These are phyloP conservation scores for Thermophis baileyi DNA, from an alignment of 2,113 vertebrate species.

Conservation along the genomic window DNA sequence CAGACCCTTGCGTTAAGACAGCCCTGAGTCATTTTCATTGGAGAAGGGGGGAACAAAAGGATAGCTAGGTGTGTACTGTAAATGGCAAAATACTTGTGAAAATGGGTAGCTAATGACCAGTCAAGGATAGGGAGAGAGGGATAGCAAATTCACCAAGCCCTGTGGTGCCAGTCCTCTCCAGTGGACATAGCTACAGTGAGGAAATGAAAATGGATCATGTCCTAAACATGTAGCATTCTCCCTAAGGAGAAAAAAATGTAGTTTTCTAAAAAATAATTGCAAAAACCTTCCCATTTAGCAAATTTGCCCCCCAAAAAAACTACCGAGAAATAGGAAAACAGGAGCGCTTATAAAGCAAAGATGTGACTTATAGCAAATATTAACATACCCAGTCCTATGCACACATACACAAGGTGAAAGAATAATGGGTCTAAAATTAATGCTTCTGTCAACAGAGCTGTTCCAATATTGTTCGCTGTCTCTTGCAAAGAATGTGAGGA, in stretches of 20 bases:
- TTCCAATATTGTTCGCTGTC: conserved; percentile 20
- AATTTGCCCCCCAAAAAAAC: neutral
- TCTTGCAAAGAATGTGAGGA: conserved; percentile 28
- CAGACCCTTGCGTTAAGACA: no score
- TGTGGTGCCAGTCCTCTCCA: neutral
- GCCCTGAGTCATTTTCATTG: neutral
- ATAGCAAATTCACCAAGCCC: neutral
- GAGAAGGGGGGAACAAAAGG: neutral
- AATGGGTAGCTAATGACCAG: neutral
- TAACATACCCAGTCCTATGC: neutral
- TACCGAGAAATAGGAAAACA: conserved; percentile 21
- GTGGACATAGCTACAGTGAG: neutral
- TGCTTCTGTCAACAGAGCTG: conserved; percentile 28
- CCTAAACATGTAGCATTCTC: neutral
- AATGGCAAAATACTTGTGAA: neutral
- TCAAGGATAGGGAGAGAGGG: neutral
- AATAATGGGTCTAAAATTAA: conserved; percentile 36
- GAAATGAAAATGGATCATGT: neutral
- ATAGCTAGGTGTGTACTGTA: neutral
- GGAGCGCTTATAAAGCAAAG: conserved; percentile 27
- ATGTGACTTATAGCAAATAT: conserved; percentile 12
- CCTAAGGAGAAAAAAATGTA: neutral
- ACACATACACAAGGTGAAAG: neutral
- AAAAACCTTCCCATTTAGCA: neutral
- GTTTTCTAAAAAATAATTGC: conserved; percentile 1